Evolutionary conservation across 2,797 vertebrate genomes (phyloP).

Genomic region (Benthosema pterotum): DNA sequence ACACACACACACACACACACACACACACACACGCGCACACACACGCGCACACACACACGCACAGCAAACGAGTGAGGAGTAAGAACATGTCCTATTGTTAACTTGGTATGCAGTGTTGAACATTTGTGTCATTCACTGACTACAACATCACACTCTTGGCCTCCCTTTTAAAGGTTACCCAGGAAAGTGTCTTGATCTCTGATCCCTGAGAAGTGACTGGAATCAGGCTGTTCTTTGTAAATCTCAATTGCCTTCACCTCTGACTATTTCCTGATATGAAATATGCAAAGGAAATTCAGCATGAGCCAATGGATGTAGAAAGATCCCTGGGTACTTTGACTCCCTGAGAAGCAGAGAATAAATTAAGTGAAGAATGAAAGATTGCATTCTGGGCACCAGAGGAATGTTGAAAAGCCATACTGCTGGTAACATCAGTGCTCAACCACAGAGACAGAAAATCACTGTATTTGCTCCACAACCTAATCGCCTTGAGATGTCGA

Average conservation of each 20-base stretch:
- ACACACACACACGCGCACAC: background rate
- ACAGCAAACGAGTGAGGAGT: background rate
- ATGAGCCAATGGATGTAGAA: constrained; percentile 11
- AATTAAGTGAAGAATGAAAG: constrained; percentile 26
- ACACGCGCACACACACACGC: constrained; percentile 6
- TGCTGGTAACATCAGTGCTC: background rate
- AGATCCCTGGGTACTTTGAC: constrained; percentile 33
- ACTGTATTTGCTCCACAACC: constrained; percentile 20
- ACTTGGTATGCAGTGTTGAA: no score
- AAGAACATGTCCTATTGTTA: no score
- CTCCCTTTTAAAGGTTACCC: constrained; percentile 27
- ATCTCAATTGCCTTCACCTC: background rate
- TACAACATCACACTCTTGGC: background rate
- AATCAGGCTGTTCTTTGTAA: constrained; percentile 47
- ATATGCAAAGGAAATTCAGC: constrained; percentile 38
- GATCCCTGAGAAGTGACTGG: constrained; percentile 28
- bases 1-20: no score
- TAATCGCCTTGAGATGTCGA: constrained; percentile 31
- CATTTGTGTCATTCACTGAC: no score
- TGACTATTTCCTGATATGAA: background rate
- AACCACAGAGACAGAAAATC: constrained; percentile 10
- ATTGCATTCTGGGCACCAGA: constrained; percentile 28
- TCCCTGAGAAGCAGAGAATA: constrained; percentile 32
- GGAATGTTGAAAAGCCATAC: constrained; percentile 9
- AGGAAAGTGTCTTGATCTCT: constrained; percentile 29